phyloP scores from a whole-genome alignment of 2,888 invertebrate genomes.

The Himalopsyche anomala region DNA sequence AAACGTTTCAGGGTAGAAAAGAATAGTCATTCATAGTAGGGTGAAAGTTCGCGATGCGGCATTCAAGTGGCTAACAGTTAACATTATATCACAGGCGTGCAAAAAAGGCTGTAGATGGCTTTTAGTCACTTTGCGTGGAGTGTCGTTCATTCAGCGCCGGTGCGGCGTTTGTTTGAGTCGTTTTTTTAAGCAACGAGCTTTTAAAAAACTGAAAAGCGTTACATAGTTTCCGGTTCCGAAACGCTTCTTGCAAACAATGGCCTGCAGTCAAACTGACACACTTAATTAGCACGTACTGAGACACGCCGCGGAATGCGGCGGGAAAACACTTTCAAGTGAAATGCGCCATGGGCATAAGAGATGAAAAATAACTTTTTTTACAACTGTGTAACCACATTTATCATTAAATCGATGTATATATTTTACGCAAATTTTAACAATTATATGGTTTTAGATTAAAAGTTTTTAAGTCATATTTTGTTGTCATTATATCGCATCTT shows the following conservation, averaged over 20 bases:
- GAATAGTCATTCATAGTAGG: background rate
- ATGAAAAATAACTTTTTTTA: too few relatives aligned
- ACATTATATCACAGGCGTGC: constrained; percentile 9
- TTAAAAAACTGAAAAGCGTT: background rate
- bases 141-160: constrained; percentile 12
- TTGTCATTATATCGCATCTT: too few relatives aligned
- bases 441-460: too few relatives aligned
- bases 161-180: constrained; percentile 35
- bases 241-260: background rate
- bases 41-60: constrained; percentile 1
- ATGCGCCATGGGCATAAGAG: too few relatives aligned
- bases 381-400: too few relatives aligned
- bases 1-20: too few relatives aligned
- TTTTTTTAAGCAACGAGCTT: constrained; percentile 1
- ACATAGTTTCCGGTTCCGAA: constrained; percentile 39
- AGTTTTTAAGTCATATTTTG: too few relatives aligned
- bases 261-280: background rate
- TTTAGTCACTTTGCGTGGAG: constrained; percentile 32
- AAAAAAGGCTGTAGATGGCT: constrained; percentile 1
- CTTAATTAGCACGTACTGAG: background rate
- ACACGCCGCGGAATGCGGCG: background rate
- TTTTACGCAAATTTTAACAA: too few relatives aligned
- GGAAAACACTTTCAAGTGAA: constrained; percentile 12
- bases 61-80: background rate
- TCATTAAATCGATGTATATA: too few relatives aligned